Conservation (phyloP, 2,888 invertebrate species). For the Epicampocera succincta region DNA sequence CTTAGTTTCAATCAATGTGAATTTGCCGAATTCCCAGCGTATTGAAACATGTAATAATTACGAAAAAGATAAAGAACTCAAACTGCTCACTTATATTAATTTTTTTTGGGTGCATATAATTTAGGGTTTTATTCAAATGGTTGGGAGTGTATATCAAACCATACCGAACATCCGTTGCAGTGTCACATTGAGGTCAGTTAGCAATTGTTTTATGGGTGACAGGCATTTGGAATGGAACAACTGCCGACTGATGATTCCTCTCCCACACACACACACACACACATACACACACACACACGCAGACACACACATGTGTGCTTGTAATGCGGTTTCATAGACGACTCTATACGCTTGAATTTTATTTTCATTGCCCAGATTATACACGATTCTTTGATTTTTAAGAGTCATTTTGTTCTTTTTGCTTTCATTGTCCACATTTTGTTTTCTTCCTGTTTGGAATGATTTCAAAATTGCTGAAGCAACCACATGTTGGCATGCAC, state of each 20-base stretch:
- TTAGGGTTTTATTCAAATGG: too few species aligned
- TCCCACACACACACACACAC: constrained; percentile 6
- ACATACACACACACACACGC: background rate
- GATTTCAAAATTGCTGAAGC: constrained; percentile 63
- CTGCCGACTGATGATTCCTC: constrained; percentile 52
- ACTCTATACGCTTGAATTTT: constrained; percentile 37
- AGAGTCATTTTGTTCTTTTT: constrained; percentile 22
- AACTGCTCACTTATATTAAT: too few species aligned
- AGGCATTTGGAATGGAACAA: constrained; percentile 61
- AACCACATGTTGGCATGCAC: constrained; percentile 67
- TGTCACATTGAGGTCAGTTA: constrained; percentile 76
- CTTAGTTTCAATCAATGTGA: too few species aligned
- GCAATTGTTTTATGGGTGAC: constrained; percentile 79
- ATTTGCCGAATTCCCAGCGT: too few species aligned
- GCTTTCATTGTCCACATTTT: constrained; percentile 27
- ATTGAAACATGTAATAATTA: too few species aligned
- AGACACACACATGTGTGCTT: constrained; percentile 44
- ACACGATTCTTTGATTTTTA: constrained; percentile 61
- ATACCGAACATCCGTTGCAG: constrained; percentile 56
- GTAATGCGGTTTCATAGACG: constrained; percentile 44
- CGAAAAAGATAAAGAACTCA: too few species aligned
- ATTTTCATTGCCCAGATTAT: constrained; percentile 66
- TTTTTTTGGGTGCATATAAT: too few species aligned
- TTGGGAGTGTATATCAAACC: background rate
- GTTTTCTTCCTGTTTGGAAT: constrained; percentile 59